Base-by-base conservation (phyloP, 2,113 vertebrate genomes). In the Syngnathus floridae region DNA sequence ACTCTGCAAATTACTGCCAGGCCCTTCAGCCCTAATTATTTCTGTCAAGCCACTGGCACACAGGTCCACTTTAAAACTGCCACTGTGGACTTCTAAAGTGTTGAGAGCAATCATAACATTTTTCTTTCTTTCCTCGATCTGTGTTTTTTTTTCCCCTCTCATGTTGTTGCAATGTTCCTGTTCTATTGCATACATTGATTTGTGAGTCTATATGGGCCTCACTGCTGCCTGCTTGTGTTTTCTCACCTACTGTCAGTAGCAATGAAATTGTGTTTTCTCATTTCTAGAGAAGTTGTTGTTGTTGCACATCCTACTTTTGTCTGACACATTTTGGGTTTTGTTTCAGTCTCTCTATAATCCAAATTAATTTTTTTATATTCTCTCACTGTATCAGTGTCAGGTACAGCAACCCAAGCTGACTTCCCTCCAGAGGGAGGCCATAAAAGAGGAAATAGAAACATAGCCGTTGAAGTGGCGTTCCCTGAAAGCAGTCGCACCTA, bases 401-500 rank as follows among this genome's bases (percentile, higher is more conserved):
- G 69, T 66, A 88, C 83, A 76, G 94, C 89, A 51, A 93, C 92
- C 13, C 96, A 97, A 82, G 91, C 92, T 61, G 90, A 79, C 71
- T 71, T 93, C 4, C 46, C 56, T 67, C 51, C 46, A 64, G 68
- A 74, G 68, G 19, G 81, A 82, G 80, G 60, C 80, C 75, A 63
- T 71, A 64, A 69, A 66, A 71, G 69, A 69, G n/a, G 51, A 78
- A 80, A 65, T 74, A 74, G 17, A 6, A 79, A 80, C 75, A 64
- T 81, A 86, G 62, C 86, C 45, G 14, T 95, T 77, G 82, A 82
- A 3, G 85, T 96, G 82, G 88, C 93, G 77, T 96, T 98, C 86
- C 88, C 77, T 73, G 80, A 91, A 71, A 84, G 84, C 40, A 89
- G 89, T 63, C 76, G 95, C 62, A 94, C 84, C 66, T 95, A 96